Conservation (phyloP, 2,113 vertebrate species). For the Panthera leo region DNA sequence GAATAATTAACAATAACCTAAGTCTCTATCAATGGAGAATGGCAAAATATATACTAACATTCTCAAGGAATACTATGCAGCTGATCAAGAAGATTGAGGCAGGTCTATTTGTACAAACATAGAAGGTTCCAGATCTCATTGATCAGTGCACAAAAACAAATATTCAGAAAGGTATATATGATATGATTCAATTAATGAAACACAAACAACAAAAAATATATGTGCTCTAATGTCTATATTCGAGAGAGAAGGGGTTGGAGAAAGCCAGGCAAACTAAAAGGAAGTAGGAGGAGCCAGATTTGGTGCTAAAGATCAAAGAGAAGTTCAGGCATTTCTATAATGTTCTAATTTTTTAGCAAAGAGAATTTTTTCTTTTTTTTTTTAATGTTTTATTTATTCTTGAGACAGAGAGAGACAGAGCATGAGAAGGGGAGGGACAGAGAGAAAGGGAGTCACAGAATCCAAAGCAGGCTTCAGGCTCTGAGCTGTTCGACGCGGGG, state of each 20-base stretch:
- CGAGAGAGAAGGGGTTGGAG: background rate
- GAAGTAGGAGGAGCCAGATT: background rate
- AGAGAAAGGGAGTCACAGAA: too few relatives aligned
- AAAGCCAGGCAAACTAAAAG: background rate
- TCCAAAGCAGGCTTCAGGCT: too few relatives aligned
- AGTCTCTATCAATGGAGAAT: background rate
- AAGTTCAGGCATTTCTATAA: background rate
- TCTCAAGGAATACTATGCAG: background rate
- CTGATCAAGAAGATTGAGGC: background rate
- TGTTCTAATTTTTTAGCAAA: background rate
- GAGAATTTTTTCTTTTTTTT: background rate
- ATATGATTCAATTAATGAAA: background rate
- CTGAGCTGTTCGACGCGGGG: too few relatives aligned
- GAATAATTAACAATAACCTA: background rate
- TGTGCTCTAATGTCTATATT: background rate
- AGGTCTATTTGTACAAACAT: background rate
- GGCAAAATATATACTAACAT: background rate
- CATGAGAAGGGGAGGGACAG: too few relatives aligned
- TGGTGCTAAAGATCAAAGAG: background rate
- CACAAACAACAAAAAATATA: background rate
- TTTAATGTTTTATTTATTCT: too few relatives aligned
- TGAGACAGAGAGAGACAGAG: too few relatives aligned
- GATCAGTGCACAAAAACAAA: background rate
- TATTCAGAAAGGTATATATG: background rate
- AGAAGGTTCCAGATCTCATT: background rate